These are phyloP conservation scores for Yponomeuta evonymella DNA, from an alignment of 2,888 invertebrate genomes.

Conservation along the genomic window DNA sequence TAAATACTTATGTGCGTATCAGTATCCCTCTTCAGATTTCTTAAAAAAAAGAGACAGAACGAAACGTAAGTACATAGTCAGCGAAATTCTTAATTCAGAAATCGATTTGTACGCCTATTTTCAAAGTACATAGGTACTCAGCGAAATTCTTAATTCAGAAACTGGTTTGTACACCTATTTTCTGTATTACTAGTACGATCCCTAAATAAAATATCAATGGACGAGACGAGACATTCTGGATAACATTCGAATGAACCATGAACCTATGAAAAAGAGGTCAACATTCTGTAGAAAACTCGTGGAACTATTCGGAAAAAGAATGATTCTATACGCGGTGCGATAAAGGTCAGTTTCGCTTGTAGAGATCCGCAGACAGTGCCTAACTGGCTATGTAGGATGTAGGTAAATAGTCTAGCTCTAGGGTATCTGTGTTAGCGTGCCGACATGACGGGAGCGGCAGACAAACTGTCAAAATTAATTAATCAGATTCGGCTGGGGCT, in stretches of 20 bases:
- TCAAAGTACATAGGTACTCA: neutral
- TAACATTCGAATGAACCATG: conserved; percentile 44
- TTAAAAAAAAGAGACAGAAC: no score
- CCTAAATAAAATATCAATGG: neutral
- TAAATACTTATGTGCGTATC: no score
- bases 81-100: no score
- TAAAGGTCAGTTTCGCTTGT: neutral
- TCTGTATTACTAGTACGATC: neutral
- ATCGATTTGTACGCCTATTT: neutral
- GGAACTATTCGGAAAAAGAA: neutral
- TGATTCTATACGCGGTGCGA: neutral
- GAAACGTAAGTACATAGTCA: no score
- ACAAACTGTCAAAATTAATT: conserved; percentile 9
- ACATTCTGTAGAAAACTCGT: neutral
- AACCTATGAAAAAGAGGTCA: neutral
- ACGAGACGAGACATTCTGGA: neutral
- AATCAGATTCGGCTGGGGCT: neutral
- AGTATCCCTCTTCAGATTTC: no score
- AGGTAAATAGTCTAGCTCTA: neutral
- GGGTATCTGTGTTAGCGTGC: conserved; percentile 13
- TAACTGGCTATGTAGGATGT: neutral
- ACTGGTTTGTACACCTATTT: neutral
- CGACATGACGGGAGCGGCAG: neutral
- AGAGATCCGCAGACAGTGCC: neutral
- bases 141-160: no score